These are phyloP conservation scores for Rhynchonema sp. DNA, from an alignment of 2,888 invertebrate genomes.

Conservation along the genomic window DNA sequence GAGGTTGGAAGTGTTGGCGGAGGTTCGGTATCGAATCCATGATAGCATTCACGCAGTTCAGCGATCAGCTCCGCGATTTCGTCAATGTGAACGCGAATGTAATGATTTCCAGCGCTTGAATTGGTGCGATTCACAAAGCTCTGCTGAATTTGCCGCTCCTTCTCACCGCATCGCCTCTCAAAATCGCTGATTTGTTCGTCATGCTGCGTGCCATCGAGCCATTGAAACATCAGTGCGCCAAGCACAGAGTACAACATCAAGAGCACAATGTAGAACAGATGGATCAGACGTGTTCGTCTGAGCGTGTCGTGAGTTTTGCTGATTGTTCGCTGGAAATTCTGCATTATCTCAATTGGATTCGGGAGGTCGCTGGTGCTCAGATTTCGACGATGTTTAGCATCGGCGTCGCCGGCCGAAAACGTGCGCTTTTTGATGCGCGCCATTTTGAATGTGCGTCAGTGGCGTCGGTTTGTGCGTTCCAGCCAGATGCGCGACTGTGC, in stretches of 20 bases:
- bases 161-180: conserved; percentile 11
- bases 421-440: no score
- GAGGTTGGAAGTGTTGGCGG: conserved; percentile 15
- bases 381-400: no score
- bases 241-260: conserved; percentile 17
- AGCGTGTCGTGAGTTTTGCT: background rate
- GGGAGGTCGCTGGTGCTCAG: no score
- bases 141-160: background rate
- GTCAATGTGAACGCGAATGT: no score
- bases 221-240: conserved; percentile 16
- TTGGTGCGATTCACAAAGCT: background rate
- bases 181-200: conserved; percentile 11
- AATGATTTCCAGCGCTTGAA: background rate
- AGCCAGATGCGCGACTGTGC: no score
- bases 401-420: no score
- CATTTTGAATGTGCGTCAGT: no score
- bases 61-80: conserved; percentile 3
- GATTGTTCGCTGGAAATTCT: no score
- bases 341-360: no score
- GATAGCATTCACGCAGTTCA: conserved; percentile 13
- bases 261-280: conserved; percentile 15
- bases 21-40: conserved; percentile 14
- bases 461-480: no score
- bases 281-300: conserved; percentile 11
- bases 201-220: conserved; percentile 18